Evolutionary conservation across 2,113 vertebrate species (phyloP).

Genomic region (Rafetus swinhoei): DNA sequence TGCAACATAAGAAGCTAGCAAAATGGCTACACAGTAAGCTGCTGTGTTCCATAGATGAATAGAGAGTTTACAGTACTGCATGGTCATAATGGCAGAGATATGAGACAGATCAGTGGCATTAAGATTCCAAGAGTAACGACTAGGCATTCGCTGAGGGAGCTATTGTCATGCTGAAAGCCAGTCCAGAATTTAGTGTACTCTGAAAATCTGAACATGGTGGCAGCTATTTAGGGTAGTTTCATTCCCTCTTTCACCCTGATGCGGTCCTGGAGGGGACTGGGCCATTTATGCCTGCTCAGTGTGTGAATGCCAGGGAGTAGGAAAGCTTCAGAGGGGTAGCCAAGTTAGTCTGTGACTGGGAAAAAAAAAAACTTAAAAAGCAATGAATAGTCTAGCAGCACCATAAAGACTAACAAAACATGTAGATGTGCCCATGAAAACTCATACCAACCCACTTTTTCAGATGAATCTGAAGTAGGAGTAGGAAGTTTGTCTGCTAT

Average conservation of each 20-base stretch:
- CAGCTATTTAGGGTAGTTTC: neutral
- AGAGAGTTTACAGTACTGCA: neutral
- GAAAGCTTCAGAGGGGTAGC: no score
- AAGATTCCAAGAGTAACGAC: neutral
- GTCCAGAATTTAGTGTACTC: neutral
- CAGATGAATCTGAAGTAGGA: neutral
- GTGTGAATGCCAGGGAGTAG: neutral
- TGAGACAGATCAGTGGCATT: neutral
- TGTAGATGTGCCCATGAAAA: no score
- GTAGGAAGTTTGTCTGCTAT: neutral
- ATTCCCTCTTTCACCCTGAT: neutral
- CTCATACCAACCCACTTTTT: no score
- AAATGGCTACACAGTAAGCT: neutral
- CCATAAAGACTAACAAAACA: no score
- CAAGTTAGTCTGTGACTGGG: no score
- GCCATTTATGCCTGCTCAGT: fast-evolving
- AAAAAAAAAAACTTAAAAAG: no score
- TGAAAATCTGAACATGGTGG: neutral
- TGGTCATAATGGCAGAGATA: neutral
- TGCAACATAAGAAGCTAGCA: neutral
- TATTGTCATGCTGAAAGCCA: neutral
- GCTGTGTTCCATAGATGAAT: neutral
- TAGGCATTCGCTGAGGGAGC: neutral
- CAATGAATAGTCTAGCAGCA: no score
- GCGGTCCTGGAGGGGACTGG: neutral